A percentile compares a stretch with the other conserved stretches of the same genome.
Conservation (phyloP, 2,888 invertebrate genomes). For the Chalcosyrphus nemorum region DNA sequence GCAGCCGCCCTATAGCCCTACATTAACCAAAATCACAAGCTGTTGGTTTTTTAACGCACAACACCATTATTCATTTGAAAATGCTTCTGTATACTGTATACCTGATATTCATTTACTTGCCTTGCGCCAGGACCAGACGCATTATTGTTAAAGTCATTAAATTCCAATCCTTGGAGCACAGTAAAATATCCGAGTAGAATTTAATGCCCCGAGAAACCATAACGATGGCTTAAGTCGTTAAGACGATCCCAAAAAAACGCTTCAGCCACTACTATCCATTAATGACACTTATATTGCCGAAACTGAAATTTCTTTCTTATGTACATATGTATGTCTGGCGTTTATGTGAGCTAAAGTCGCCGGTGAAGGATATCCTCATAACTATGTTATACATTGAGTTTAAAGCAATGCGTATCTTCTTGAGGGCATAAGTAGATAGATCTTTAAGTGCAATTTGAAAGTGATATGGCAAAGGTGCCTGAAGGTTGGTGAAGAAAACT, state of each 20-base stretch:
- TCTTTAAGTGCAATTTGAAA: too few species aligned
- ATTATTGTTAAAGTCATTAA: neutral
- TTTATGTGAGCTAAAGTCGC: too few species aligned
- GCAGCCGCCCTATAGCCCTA: too few species aligned
- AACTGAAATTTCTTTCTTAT: neutral
- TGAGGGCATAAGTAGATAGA: too few species aligned
- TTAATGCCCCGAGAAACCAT: neutral
- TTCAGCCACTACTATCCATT: constrained; percentile 8
- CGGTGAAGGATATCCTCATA: too few species aligned
- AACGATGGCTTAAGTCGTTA: neutral
- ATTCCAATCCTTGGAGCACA: neutral
- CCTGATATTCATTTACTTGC: neutral
- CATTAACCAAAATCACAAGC: too few species aligned
- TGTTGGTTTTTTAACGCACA: too few species aligned
- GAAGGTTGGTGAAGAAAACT: neutral
- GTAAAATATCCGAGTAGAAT: neutral
- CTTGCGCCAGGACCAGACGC: neutral
- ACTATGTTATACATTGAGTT: too few species aligned
- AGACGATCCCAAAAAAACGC: neutral
- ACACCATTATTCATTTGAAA: neutral
- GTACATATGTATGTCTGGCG: too few species aligned
- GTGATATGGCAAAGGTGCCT: too few species aligned
- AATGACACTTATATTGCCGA: neutral
- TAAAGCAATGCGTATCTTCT: too few species aligned
- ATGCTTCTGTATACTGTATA: neutral